phyloP scores from a whole-genome alignment of 2,888 invertebrate genomes.

The Nezara viridula region DNA sequence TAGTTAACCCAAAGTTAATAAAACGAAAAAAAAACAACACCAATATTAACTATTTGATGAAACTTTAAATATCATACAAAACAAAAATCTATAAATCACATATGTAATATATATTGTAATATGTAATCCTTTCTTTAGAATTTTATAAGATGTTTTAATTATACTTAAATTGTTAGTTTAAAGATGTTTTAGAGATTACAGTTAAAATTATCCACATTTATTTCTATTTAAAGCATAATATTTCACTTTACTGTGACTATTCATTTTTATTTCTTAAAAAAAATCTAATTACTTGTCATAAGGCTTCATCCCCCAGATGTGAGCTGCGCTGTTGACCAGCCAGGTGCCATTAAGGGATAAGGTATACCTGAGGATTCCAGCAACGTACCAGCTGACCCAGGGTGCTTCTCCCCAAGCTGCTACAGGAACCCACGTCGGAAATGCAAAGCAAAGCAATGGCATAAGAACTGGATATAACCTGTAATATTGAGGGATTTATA shows the following conservation, averaged over 20 bases:
- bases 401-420: conserved; percentile 82
- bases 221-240: neutral
- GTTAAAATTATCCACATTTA: neutral
- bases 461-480: conserved; percentile 84
- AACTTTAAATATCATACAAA: no score
- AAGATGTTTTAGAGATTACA: neutral
- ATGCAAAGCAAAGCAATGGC: conserved; percentile 82
- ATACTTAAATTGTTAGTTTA: neutral
- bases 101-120: no score
- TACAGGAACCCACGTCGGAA: conserved; percentile 85
- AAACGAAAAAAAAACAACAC: no score
- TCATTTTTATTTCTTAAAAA: neutral
- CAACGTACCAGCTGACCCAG: conserved; percentile 82
- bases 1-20: no score
- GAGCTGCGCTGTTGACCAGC: conserved; percentile 94
- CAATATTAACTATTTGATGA: no score
- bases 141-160: neutral
- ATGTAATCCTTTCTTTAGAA: neutral
- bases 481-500: conserved; percentile 61
- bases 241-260: neutral
- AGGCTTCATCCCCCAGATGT: conserved; percentile 91
- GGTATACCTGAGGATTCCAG: conserved; percentile 82
- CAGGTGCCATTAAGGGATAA: conserved; percentile 87
- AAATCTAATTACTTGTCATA: conserved; percentile 83
- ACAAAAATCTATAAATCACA: no score